phyloP scores from a whole-genome alignment of 2,113 vertebrate genomes.

The Eulemur macaco region DNA sequence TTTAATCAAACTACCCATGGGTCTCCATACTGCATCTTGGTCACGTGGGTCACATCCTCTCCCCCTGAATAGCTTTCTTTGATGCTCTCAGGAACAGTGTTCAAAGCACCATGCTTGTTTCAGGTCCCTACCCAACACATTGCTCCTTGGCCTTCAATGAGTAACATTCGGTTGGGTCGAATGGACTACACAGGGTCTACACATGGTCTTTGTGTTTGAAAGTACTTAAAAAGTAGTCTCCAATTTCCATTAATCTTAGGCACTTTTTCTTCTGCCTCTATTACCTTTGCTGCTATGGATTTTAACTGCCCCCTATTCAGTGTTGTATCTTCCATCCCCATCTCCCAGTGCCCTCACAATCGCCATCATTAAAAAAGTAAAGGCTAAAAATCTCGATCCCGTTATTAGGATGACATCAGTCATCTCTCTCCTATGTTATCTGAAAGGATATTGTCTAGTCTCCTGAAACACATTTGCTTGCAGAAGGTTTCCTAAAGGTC shows the following conservation, averaged over 20 bases:
- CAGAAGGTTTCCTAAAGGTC: not conserved
- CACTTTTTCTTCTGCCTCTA: slow-evolving; percentile 33
- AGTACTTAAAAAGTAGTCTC: slow-evolving; percentile 33
- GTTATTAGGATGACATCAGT: not conserved
- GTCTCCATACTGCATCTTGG: slow-evolving; percentile 54
- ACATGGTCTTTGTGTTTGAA: slow-evolving; percentile 11
- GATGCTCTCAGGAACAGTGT: slow-evolving; percentile 63
- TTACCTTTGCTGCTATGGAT: not conserved
- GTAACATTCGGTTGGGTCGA: not conserved
- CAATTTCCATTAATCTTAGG: slow-evolving; percentile 18
- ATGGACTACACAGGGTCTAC: not conserved
- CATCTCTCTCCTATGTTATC: not conserved
- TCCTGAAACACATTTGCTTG: not conserved
- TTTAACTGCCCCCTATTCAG: not conserved
- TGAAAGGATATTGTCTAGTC: slow-evolving; percentile 8
- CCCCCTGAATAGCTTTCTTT: slow-evolving; percentile 48
- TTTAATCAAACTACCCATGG: slow-evolving; percentile 42
- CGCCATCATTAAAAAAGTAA: not conserved
- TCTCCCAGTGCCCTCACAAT: not conserved
- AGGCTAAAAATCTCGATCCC: not conserved
- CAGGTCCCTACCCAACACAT: slow-evolving; percentile 61
- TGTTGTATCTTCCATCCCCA: not conserved
- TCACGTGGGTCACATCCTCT: slow-evolving; percentile 35
- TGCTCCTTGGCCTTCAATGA: slow-evolving; percentile 67
- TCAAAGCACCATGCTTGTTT: slow-evolving; percentile 56